Evolutionary conservation across 2,113 vertebrate genomes (phyloP), one percentile per base, ranked within the genome.

Genomic region (Salvelinus alpinus): DNA sequence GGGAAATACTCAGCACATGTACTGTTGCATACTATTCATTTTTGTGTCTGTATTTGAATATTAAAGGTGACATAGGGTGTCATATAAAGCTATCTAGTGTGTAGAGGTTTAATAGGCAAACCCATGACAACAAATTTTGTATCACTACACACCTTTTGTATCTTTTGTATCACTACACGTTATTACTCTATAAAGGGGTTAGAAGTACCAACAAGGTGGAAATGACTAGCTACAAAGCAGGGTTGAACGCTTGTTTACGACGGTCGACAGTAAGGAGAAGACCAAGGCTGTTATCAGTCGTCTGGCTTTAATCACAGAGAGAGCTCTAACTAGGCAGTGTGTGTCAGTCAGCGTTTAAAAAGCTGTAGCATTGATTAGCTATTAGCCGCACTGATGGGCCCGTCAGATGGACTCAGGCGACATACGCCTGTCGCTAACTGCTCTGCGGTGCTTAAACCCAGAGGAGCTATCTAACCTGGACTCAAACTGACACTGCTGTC

Each of bases 281-380:
- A 31, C n/a, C 38, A 44, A 1, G 0, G 2, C 5, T 73, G 27
- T 72, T 74, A 71, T 70, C 59, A 31, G 8, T 18, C 27, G 57
- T 62, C 24, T 48, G 34, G 62, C 62, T 77, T 73, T 71, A 70
- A 70, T 70, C 38, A 47, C 20, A 22, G 65, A 22, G 68, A 65
- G 64, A 72, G 16, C 51, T 18, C 14, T 60, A 73, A 51, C 73
- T 22, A 70, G 25, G n/a, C 75, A 44, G 22, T 76, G 80, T 25
- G 20, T 76, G 80, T 31, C 70, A 34, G 60, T 64, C 20, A 78
- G 54, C 59, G 75, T 74, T 77, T 74, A 79, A 75, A 76, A 74
- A 76, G 51, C 71, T 74, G 77, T 70, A 44, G 29, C 64, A 86
- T 81, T 84, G 82, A 84, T 81, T 78, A 74, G 70, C 67, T 70